These are phyloP conservation scores for Colaptes auratus DNA, from an alignment of 2,113 vertebrate species.

Conservation along the genomic window DNA sequence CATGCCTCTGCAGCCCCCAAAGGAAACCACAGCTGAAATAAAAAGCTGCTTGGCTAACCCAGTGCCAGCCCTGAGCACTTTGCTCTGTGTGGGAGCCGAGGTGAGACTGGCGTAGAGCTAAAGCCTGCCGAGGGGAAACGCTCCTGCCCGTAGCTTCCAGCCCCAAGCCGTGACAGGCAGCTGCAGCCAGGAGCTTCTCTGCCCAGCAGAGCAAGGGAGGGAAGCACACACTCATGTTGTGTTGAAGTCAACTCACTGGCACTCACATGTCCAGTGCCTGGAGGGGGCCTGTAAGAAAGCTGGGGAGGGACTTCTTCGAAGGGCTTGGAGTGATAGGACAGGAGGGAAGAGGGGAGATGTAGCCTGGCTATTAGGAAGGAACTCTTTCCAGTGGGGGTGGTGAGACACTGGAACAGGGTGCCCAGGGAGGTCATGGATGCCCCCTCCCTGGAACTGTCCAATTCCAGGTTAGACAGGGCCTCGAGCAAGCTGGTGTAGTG, in stretches of 20 bases:
- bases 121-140: not conserved
- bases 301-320: no score
- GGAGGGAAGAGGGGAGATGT: no score
- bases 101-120: not conserved
- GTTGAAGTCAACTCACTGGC: not conserved
- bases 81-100: not conserved
- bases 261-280: not conserved
- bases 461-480: no score
- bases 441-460: no score
- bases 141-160: not conserved
- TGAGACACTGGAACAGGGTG: no score
- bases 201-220: constrained; percentile 3
- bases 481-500: no score
- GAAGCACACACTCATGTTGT: not conserved
- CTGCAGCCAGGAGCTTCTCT: constrained; percentile 5
- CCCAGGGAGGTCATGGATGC: no score
- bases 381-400: no score
- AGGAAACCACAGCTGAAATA: constrained; percentile 42
- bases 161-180: constrained; percentile 1
- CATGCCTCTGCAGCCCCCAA: not conserved
- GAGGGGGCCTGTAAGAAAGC: no score
- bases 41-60: constrained; percentile 1
- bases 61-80: not conserved
- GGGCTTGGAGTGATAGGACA: no score
- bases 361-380: no score